These are phyloP conservation scores for Allophyes oxyacanthae DNA, from an alignment of 2,888 invertebrate species.

Conservation along the genomic window DNA sequence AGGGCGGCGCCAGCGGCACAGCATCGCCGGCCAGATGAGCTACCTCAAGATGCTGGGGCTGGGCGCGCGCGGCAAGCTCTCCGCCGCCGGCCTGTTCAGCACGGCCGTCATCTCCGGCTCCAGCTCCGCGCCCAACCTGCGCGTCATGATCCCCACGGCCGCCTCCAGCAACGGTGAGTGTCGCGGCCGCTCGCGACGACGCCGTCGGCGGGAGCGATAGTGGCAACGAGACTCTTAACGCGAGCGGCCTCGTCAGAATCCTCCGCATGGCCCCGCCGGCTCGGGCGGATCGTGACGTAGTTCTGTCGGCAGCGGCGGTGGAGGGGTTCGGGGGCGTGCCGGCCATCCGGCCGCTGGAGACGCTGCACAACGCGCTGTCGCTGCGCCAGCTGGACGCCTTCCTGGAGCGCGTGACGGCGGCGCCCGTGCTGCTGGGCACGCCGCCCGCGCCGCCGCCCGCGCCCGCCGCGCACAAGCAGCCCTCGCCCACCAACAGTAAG, in stretches of 20 bases:
- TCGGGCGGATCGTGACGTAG: constrained; percentile 1
- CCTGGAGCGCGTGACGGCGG: constrained; percentile 95
- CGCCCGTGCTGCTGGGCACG: constrained; percentile 91
- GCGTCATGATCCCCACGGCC: constrained; percentile 95
- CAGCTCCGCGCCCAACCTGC: constrained; percentile 96
- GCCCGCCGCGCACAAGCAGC: constrained; percentile 67
- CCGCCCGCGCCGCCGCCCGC: constrained; percentile 91
- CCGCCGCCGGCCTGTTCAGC: constrained; percentile 96
- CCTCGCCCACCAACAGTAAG: constrained; percentile 83
- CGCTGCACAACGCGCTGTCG: constrained; percentile 98
- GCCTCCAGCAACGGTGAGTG: constrained; percentile 93
- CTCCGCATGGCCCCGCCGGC: background rate
- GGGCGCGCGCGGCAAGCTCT: constrained; percentile 89
- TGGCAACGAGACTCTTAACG: background rate
- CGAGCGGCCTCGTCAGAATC: background rate
- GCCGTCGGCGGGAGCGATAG: background rate
- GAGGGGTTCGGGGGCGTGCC: constrained; percentile 98
- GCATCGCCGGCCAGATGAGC: constrained; percentile 98
- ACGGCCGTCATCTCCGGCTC: constrained; percentile 99
- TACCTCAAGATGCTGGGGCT: constrained; percentile 97
- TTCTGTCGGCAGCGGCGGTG: constrained; percentile 87
- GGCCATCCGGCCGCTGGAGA: constrained; percentile 98
- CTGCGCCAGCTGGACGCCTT: constrained; percentile 97
- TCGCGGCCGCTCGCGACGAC: background rate
- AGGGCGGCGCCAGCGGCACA: constrained; percentile 97